These are phyloP conservation scores for Apostichopus japonicus DNA, from an alignment of 35 echinoderm and acorn worm species.

Conservation along the genomic window DNA sequence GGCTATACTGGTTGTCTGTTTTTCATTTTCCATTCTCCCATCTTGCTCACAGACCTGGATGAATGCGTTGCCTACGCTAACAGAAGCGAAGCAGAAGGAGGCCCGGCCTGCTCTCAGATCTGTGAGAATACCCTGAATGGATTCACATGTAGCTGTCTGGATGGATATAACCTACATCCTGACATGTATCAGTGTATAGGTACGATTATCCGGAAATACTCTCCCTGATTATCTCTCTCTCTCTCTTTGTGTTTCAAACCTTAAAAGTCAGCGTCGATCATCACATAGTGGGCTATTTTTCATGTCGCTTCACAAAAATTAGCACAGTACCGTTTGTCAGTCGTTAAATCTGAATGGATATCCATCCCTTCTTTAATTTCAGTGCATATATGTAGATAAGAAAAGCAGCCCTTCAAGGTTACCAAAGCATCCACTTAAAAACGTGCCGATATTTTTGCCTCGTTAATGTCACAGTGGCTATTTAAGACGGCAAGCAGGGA, in stretches of 20 bases:
- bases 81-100: conserved; percentile 45
- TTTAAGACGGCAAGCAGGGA: too few species aligned
- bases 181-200: conserved; percentile 71
- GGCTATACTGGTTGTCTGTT: too few species aligned
- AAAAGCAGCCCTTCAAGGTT: background rate
- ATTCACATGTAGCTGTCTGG: conserved; percentile 67
- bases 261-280: too few species aligned
- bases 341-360: too few species aligned
- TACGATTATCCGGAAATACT: conserved; percentile 18
- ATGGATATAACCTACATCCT: conserved; percentile 72
- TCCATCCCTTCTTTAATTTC: background rate
- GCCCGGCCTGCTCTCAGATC: conserved; percentile 73
- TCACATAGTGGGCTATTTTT: too few species aligned
- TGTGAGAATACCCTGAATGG: conserved; percentile 73
- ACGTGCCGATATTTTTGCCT: background rate
- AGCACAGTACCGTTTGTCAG: too few species aligned
- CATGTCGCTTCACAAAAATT: too few species aligned
- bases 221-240: too few species aligned
- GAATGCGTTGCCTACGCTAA: conserved; percentile 64
- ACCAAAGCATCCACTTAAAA: background rate
- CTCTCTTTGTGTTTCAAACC: too few species aligned
- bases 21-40: too few species aligned
- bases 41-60: conserved; percentile 69
- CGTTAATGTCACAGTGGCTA: too few species aligned
- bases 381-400: background rate